Conservation (phyloP, 2,113 vertebrate genomes). For the Odobenus rosmarus region DNA sequence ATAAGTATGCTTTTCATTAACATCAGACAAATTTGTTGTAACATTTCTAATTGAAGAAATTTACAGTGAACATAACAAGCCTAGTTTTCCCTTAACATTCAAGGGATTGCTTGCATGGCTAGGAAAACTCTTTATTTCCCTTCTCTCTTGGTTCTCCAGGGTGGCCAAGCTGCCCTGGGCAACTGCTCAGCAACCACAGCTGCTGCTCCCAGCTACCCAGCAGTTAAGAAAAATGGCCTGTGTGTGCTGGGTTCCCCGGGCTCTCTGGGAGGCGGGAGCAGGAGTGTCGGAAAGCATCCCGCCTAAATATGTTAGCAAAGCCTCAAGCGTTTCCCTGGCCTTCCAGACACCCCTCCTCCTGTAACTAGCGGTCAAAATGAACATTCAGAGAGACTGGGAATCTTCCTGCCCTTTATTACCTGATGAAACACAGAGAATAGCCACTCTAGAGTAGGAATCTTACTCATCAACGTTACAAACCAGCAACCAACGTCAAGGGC, state of each 20-base stretch:
- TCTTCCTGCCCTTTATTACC: slow-evolving; percentile 35
- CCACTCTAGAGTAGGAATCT: background rate
- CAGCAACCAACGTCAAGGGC: background rate
- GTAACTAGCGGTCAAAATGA: slow-evolving; percentile 22
- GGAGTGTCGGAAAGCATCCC: slow-evolving; percentile 14
- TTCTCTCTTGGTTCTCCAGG: slow-evolving; percentile 65
- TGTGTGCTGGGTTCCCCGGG: slow-evolving; percentile 63
- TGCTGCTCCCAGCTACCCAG: slow-evolving; percentile 58
- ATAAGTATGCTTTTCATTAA: slow-evolving; percentile 79
- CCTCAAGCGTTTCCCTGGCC: slow-evolving; percentile 22
- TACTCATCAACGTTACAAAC: background rate
- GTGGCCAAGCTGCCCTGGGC: slow-evolving; percentile 72
- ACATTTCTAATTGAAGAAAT: slow-evolving; percentile 80
- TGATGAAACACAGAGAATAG: slow-evolving; percentile 14
- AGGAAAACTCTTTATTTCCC: slow-evolving; percentile 41
- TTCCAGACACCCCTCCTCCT: background rate
- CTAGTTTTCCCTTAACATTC: slow-evolving; percentile 65
- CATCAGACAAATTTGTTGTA: slow-evolving; percentile 75
- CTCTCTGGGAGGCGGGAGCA: slow-evolving; percentile 32
- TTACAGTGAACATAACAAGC: slow-evolving; percentile 72
- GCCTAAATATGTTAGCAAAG: slow-evolving; percentile 40
- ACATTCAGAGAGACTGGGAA: background rate
- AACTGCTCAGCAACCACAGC: slow-evolving; percentile 67
- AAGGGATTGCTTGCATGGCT: slow-evolving; percentile 63
- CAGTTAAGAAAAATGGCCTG: slow-evolving; percentile 63